Conservation (phyloP, 1,140 invertebrate genomes). For the Zaprionus ornatus region DNA sequence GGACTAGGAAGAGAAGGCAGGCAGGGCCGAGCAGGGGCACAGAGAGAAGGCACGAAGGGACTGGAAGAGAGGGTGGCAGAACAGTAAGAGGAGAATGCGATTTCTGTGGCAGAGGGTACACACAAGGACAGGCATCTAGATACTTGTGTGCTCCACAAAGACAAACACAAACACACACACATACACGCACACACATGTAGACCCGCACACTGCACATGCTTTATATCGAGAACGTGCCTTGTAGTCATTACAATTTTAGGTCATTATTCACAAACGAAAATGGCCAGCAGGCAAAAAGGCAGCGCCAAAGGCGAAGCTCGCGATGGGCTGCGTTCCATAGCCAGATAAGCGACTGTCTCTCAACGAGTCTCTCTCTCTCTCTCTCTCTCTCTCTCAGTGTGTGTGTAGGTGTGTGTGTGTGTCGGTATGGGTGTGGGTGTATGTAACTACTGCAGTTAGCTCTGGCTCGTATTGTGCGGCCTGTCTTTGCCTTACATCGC, state of each 20-base stretch:
- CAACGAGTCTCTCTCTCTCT: conserved; percentile 1
- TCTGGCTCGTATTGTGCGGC: conserved; percentile 33
- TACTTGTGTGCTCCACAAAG: conserved; percentile 9
- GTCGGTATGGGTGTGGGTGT: conserved; percentile 3
- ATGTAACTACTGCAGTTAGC: conserved; percentile 30
- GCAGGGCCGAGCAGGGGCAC: neutral
- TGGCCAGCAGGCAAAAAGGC: conserved; percentile 45
- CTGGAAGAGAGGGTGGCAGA: neutral
- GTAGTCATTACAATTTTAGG: conserved; percentile 79
- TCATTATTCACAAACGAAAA: conserved; percentile 75
- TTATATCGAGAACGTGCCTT: conserved; percentile 76
- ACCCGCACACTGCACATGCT: conserved; percentile 30
- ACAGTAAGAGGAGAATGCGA: neutral
- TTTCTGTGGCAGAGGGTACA: neutral
- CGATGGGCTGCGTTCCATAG: conserved; percentile 8
- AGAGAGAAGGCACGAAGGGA: too few relatives aligned
- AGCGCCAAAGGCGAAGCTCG: conserved; percentile 11
- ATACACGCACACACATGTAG: neutral
- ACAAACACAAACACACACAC: neutral
- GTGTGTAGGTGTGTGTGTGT: conserved; percentile 10
- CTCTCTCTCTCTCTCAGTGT: conserved; percentile 16
- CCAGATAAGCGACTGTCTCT: conserved; percentile 43
- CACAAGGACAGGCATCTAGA: conserved; percentile 1
- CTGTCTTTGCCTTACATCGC: conserved; percentile 34
- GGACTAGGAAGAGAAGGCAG: neutral